Evolutionary conservation across 2,797 vertebrate genomes (phyloP).

Genomic region (Emys orbicularis): DNA sequence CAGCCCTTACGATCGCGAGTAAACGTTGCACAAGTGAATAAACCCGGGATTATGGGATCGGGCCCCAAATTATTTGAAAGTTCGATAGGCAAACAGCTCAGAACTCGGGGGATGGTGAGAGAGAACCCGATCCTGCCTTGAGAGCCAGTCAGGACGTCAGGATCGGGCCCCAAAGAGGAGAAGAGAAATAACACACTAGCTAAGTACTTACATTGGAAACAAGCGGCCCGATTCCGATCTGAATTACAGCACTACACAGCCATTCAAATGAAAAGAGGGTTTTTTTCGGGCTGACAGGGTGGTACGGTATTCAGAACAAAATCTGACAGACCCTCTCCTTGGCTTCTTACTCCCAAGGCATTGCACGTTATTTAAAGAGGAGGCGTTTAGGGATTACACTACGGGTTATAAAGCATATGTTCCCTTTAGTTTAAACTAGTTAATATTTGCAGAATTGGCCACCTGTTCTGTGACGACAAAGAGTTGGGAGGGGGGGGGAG

Average conservation of each 20-base stretch:
- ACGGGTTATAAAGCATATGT: background rate
- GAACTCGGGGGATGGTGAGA: background rate
- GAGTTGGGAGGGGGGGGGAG: accelerated
- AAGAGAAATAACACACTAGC: background rate
- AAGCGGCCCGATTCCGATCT: background rate
- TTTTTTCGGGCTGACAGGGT: background rate
- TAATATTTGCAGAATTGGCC: background rate
- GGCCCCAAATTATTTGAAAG: constrained; percentile 16
- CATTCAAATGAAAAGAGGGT: background rate
- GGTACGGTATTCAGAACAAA: background rate
- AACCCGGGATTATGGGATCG: constrained; percentile 18
- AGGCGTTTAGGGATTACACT: background rate
- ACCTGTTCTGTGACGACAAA: background rate
- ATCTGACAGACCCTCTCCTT: background rate
- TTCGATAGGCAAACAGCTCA: no score
- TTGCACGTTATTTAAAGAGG: background rate
- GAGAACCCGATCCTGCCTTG: background rate
- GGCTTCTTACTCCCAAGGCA: no score
- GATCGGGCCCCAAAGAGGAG: background rate
- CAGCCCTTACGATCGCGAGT: background rate
- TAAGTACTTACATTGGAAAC: background rate
- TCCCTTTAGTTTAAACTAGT: background rate
- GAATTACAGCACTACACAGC: background rate
- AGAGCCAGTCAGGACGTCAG: background rate
- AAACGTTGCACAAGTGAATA: background rate